Evolutionary conservation across 2,113 vertebrate species (phyloP).

Genomic region (Coracopsis vasa): DNA sequence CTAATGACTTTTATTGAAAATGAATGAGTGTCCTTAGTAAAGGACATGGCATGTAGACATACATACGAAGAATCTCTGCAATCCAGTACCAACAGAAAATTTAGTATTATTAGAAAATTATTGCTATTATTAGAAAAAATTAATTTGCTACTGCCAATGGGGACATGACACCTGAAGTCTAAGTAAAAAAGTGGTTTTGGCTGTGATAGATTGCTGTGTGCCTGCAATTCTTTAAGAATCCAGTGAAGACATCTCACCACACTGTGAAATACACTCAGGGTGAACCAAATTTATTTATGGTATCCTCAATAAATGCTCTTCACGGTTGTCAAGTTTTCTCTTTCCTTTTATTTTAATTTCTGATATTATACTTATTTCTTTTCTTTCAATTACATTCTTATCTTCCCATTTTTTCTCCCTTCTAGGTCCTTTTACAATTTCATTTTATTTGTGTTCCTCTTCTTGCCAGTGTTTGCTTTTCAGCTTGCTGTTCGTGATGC

Average conservation of each 20-base stretch:
- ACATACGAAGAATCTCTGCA: neutral
- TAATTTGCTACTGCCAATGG: neutral
- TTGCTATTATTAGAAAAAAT: neutral
- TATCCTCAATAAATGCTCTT: neutral
- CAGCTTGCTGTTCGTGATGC: neutral
- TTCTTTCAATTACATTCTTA: neutral
- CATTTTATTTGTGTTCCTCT: neutral
- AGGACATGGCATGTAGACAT: accelerated
- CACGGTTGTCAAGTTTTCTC: neutral
- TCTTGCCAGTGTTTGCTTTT: neutral
- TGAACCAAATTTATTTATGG: neutral
- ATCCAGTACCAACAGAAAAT: neutral
- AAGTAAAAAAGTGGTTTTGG: neutral
- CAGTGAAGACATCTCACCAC: neutral
- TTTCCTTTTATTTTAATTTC: neutral
- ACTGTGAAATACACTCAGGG: neutral
- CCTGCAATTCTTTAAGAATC: neutral
- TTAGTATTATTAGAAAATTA: neutral
- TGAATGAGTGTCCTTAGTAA: neutral
- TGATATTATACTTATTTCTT: neutral
- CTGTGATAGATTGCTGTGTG: neutral
- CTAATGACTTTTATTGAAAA: neutral
- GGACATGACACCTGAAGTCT: neutral
- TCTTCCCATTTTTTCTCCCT: neutral
- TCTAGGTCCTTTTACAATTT: neutral